Percentiles rank a stretch among this genome's conserved stretches.
Conservation (phyloP, 1,140 invertebrate species). For the Neodiprion virginianus region DNA sequence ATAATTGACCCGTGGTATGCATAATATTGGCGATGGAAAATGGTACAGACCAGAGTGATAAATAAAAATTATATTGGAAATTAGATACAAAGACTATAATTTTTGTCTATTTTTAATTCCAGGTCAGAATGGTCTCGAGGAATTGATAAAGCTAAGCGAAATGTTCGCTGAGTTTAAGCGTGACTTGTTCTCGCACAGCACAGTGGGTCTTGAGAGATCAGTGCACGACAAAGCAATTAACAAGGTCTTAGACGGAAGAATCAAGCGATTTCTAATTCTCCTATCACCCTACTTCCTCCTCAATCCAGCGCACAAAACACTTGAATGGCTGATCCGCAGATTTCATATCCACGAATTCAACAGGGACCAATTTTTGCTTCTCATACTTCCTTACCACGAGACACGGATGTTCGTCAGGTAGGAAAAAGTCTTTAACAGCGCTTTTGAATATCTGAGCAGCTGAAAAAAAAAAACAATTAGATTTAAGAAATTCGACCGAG, state of each 20-base stretch:
- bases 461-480: too few relatives aligned
- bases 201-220: conserved; percentile 80
- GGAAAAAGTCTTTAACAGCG: not conserved
- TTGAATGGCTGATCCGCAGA: conserved; percentile 93
- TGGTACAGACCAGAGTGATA: too few relatives aligned
- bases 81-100: too few relatives aligned
- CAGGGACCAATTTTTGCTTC: conserved; percentile 76
- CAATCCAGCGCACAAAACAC: conserved; percentile 82
- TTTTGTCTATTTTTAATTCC: not conserved
- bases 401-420: conserved; percentile 84
- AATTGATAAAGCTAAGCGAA: conserved; percentile 76
- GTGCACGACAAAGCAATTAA: conserved; percentile 80
- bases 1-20: too few relatives aligned
- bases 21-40: too few relatives aligned
- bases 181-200: conserved; percentile 77
- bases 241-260: conserved; percentile 74
- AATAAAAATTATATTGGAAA: too few relatives aligned
- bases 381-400: conserved; percentile 91
- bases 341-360: conserved; percentile 91
- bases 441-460: too few relatives aligned
- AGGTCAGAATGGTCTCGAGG: conserved; percentile 79
- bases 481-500: too few relatives aligned
- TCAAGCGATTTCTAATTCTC: conserved; percentile 81
- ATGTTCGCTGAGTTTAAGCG: conserved; percentile 77
- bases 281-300: conserved; percentile 89